These are phyloP conservation scores for Syrrhaptes paradoxus DNA, from an alignment of 2,113 vertebrate species.

Conservation along the genomic window DNA sequence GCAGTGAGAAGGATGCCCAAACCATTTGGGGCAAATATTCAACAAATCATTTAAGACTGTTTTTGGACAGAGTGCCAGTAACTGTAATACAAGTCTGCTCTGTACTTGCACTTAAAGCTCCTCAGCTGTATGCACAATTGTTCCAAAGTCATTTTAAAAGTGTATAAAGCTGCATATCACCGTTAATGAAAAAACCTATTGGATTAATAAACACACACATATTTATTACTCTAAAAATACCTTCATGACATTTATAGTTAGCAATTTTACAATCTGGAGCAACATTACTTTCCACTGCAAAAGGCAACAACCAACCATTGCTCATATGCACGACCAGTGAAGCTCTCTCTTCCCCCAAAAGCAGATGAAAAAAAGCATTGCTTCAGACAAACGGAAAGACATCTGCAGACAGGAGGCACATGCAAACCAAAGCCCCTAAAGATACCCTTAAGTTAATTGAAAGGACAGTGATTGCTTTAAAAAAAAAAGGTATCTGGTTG, in stretches of 20 bases:
- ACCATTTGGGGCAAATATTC: neutral
- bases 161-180: neutral
- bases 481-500: neutral
- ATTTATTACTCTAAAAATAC: neutral
- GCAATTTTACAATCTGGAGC: neutral
- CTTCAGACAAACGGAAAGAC: neutral
- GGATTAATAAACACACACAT: no score
- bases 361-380: neutral
- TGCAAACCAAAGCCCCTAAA: neutral
- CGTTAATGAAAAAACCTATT: neutral
- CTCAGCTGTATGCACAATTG: neutral
- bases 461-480: neutral
- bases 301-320: neutral
- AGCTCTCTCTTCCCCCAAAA: neutral
- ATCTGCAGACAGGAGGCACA: neutral
- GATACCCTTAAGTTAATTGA: neutral
- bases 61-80: neutral
- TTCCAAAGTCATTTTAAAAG: neutral
- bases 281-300: neutral
- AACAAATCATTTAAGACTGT: neutral
- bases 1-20: neutral
- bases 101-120: neutral
- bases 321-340: neutral
- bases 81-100: neutral
- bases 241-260: neutral